A percentile compares a stretch with the other conserved stretches of the same genome.
These are phyloP conservation scores for Carcinoscorpius rotundicauda DNA, from an alignment of 1,140 invertebrate species.

Conservation along the genomic window DNA sequence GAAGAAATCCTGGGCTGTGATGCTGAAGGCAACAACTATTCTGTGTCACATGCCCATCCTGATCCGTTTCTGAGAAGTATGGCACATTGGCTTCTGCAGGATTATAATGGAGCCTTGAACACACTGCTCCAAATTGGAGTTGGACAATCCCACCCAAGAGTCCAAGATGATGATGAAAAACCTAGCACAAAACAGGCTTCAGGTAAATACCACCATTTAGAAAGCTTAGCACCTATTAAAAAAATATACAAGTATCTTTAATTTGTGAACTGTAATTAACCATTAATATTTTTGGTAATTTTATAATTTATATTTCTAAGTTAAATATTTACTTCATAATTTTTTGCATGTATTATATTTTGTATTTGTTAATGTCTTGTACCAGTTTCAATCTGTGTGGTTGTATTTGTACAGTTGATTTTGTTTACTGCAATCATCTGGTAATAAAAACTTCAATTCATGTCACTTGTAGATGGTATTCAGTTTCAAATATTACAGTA, in stretches of 20 bases:
- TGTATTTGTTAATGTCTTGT: slow-evolving; percentile 1
- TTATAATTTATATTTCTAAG: too few species aligned
- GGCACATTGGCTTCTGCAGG: slow-evolving; percentile 91
- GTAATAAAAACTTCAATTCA: too few species aligned
- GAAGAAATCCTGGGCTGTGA: slow-evolving; percentile 49
- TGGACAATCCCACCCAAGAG: slow-evolving; percentile 59
- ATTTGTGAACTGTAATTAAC: too few species aligned
- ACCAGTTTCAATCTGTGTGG: too few species aligned
- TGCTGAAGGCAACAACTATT: slow-evolving; percentile 42
- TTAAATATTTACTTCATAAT: background rate
- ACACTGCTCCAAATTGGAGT: slow-evolving; percentile 75
- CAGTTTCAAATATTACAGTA: too few species aligned
- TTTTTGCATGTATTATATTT: slow-evolving; percentile 12
- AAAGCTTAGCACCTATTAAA: too few species aligned
- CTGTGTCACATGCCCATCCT: slow-evolving; percentile 59
- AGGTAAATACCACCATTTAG: slow-evolving; percentile 5
- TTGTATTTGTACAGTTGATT: too few species aligned
- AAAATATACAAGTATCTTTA: too few species aligned
- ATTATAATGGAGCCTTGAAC: slow-evolving; percentile 74
- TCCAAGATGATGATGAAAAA: slow-evolving; percentile 47
- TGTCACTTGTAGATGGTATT: too few species aligned
- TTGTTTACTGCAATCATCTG: too few species aligned
- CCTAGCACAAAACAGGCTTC: slow-evolving; percentile 9
- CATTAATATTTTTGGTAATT: too few species aligned
- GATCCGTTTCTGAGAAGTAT: slow-evolving; percentile 97